Percentiles rank a stretch among this genome's conserved stretches.
Evolutionary conservation across 1,140 invertebrate genomes (phyloP).

Genomic region (Drosophila dunni): DNA sequence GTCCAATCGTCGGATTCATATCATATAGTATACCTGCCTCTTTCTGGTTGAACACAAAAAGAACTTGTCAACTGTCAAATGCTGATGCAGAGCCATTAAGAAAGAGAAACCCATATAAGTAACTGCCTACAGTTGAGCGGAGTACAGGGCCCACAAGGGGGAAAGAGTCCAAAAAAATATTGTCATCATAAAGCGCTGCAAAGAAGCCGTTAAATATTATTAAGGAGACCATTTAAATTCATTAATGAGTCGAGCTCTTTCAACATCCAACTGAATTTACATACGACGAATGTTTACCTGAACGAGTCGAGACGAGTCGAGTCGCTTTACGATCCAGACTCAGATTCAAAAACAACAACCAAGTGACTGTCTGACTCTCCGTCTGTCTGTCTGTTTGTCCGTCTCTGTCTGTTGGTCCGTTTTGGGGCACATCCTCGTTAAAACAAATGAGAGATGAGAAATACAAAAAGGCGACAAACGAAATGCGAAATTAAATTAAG

Average conservation of each 20-base stretch:
- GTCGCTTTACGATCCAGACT: conserved; percentile 47
- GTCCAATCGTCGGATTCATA: conserved; percentile 12
- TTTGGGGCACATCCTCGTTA: conserved; percentile 70
- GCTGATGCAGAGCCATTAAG: conserved; percentile 77
- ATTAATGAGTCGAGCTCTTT: conserved; percentile 79
- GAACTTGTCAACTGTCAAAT: conserved; percentile 83
- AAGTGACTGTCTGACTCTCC: conserved; percentile 25
- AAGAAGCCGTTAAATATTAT: conserved; percentile 85
- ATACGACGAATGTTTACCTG: conserved; percentile 64
- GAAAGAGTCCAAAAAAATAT: conserved; percentile 65
- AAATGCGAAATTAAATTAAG: conserved; percentile 79
- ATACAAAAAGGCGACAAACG: conserved; percentile 68
- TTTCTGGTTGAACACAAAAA: conserved; percentile 52
- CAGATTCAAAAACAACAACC: conserved; percentile 61
- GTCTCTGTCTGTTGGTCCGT: conserved; percentile 23
- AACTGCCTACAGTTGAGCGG: conserved; percentile 20
- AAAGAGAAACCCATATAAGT: conserved; percentile 67
- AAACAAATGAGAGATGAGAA: conserved; percentile 74
- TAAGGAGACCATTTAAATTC: conserved; percentile 84
- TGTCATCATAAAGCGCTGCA: conserved; percentile 84
- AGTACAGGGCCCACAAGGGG: neutral
- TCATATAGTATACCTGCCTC: conserved; percentile 9
- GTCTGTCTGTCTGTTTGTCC: conserved; percentile 8
- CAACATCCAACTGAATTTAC: conserved; percentile 58
- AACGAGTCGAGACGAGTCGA: neutral